Conservation (phyloP, 2,888 invertebrate species). For the Tetranychus piercei region DNA sequence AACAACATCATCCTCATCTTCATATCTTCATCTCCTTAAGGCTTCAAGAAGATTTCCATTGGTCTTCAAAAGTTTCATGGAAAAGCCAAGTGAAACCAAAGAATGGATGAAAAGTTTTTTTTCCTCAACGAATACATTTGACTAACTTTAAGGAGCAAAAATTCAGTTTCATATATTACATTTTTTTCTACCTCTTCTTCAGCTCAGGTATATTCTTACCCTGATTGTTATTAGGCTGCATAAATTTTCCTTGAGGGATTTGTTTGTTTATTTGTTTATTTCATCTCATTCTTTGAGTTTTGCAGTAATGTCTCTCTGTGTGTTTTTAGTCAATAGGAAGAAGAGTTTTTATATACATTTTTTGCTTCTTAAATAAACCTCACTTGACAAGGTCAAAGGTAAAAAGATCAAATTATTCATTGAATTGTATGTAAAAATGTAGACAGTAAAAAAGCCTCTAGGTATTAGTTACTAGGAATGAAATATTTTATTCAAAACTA, state of each 20-base stretch:
- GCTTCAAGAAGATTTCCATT: not conserved
- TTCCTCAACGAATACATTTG: not conserved
- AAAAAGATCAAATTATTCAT: not conserved
- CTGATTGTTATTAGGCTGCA: not conserved
- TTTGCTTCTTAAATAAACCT: not conserved
- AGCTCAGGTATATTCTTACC: not conserved
- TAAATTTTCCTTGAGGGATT: slow-evolving; percentile 1
- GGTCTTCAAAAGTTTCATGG: not conserved
- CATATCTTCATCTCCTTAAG: not conserved
- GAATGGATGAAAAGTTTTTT: not conserved
- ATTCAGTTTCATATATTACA: not conserved
- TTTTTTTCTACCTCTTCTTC: not conserved
- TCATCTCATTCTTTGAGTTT: not conserved
- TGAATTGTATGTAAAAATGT: no score
- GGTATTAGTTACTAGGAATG: no score
- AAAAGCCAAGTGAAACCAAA: not conserved
- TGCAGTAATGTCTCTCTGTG: no score
- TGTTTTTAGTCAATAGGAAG: no score
- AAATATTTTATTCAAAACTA: no score
- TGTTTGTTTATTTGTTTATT: slow-evolving; percentile 1
- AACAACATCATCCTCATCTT: not conserved
- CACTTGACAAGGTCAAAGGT: not conserved
- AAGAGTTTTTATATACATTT: no score
- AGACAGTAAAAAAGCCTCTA: no score
- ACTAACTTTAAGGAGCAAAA: not conserved